A percentile compares a stretch with the other conserved stretches of the same genome.
Conservation (phyloP, 2,113 vertebrate species). For the Dendropsophus ebraccatus region DNA sequence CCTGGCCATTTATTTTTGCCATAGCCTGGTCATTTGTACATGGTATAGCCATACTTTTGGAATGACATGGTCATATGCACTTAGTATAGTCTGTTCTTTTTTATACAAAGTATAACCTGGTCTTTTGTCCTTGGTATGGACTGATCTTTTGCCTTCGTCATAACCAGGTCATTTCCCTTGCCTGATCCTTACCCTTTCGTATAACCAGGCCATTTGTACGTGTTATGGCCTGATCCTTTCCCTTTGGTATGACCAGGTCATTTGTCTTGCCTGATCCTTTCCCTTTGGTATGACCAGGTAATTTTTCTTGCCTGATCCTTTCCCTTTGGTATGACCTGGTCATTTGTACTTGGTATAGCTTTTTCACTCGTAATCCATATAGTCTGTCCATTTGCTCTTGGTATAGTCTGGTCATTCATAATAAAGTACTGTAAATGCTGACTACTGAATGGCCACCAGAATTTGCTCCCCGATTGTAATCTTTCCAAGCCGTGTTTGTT, state of each 20-base stretch:
- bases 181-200: too few species aligned
- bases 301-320: too few species aligned
- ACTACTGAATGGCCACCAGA: background rate
- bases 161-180: background rate
- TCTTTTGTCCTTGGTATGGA: background rate
- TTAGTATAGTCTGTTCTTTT: background rate
- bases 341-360: background rate
- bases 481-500: slow-evolving; percentile 31
- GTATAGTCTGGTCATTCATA: too few species aligned
- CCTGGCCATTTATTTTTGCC: background rate
- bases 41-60: too few species aligned
- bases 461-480: background rate
- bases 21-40: background rate
- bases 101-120: background rate
- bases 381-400: too few species aligned
- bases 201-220: too few species aligned
- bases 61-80: background rate
- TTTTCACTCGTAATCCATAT: too few species aligned
- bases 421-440: too few species aligned
- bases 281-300: too few species aligned
- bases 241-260: too few species aligned
- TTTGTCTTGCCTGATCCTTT: too few species aligned
- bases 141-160: background rate
- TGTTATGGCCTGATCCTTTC: background rate
- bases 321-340: too few species aligned